Evolutionary conservation across 2,113 vertebrate species (phyloP), one percentile per base, ranked within the genome.

Genomic region (Onychorhynchus coronatus): DNA sequence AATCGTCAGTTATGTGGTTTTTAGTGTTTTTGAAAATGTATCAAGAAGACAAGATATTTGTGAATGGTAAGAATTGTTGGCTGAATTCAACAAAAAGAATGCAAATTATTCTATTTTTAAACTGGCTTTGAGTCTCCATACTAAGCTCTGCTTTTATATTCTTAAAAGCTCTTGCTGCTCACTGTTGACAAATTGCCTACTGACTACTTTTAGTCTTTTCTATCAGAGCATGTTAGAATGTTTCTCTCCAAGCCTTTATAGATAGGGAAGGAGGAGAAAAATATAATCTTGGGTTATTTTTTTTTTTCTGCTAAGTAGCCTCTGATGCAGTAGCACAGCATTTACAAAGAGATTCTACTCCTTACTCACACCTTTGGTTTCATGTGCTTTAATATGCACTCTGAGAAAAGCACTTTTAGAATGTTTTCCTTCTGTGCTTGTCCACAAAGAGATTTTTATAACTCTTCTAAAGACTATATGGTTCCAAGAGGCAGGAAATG

Each of bases 401-500:
- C 84, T 35, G 41, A 63, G 53, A 85, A 93, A 63, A 72, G 5
- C 6, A 50, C 27, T 52, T 85, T 68, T 47, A 85, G 30, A 75
- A 50, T 52, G 12, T 68, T 93, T 95, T 91, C 5, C 15, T 82
- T 67, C 66, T 85, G 11, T 89, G 30, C 41, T 82, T 77, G 33
- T 82, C 67, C 33, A 73, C 53, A 68, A 88, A 90, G 39, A 42
- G 15, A 70, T 88, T 95, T 88, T 91, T 91, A 76, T 21, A 92
- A 63, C 30, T 14, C 42, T 83, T 92, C 39, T 39, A 46, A 79
- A 55, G 30, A 28, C 13, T 14, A 9, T 9, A 20, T 4, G 10
- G 24, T 41, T 93, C 39, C 78, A 95, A 79, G 39, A 88, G 33
- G 58, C 71, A 91, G 83, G 75, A 96, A 93, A 85, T 75, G 37